Base-by-base conservation (phyloP, 1,140 invertebrate genomes). In the Babylonia areolata region DNA sequence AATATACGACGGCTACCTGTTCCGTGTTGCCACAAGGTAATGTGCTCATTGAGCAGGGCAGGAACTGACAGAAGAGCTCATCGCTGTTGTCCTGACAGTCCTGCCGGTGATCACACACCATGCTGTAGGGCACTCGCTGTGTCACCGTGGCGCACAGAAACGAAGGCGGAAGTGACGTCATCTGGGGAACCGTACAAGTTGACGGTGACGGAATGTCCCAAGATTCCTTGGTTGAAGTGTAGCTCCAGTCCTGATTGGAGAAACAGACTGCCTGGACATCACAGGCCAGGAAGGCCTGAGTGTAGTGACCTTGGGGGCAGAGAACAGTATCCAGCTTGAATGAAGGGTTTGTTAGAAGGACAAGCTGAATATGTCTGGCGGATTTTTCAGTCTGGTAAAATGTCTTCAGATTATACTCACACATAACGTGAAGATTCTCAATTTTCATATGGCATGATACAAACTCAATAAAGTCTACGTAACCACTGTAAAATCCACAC, bases 51-150 rank as follows among this genome's bases (percentile, higher is more conserved):
- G 58, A 64, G 58, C 58, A 64, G 58, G 3, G 9, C 9, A 20
- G 58, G 73, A 75, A 75, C 15, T 35, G 31, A 35, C 73, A 75
- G 73, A 75, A 75, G 33, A 2, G 3, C 37, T 75, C 73, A 75
- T 75, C 73, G 31, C 73, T 75, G 28, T 75, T 75, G 33, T 75
- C 73, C 73, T 75, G 33, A 75, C 73, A 75, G 33, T 75, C 73
- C 73, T 39, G 31, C 12, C 73, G 73, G 28, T 75, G 73, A 23
- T 75, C 73, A 35, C 73, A 75, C 73, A 75, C 73, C 73, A 75
- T 35, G 28, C 31, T 35, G 33, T 75, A 75, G 11, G 73, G 73
- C 28, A 75, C 73, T 37, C 73, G 73, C 33, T 75, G 73, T 11
- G 33, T 9, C 23, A 35, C 73, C 73, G 33, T 75, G 31, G 3